Evolutionary conservation across 2,797 vertebrate genomes (phyloP).

Genomic region (Avahi laniger): DNA sequence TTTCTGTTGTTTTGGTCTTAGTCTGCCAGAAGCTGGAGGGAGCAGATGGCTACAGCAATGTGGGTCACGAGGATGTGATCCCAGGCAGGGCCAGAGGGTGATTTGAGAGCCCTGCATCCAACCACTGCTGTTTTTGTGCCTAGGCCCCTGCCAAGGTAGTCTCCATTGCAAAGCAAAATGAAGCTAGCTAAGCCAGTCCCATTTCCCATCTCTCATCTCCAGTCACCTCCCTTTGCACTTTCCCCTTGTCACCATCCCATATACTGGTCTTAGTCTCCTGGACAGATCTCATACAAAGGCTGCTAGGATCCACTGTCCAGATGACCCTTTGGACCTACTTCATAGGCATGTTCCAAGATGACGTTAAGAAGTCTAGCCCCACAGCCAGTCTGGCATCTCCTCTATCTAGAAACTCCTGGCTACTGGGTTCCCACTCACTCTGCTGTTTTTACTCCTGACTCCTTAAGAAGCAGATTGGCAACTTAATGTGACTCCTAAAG

Average conservation of each 20-base stretch:
- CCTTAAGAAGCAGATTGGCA: background rate
- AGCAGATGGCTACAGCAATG: constrained; percentile 4
- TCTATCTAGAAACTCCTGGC: background rate
- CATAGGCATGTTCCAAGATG: background rate
- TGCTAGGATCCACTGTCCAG: constrained; percentile 4
- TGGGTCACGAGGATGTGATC: constrained; percentile 27
- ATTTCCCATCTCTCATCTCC: background rate
- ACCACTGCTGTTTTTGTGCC: background rate
- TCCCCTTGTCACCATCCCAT: no score
- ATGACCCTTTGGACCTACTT: background rate
- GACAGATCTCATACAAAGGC: background rate
- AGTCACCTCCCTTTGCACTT: background rate
- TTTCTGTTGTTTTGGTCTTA: constrained; percentile 37
- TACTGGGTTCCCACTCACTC: background rate
- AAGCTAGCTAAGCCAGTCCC: background rate
- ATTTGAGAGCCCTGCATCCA: background rate
- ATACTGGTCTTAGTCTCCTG: background rate
- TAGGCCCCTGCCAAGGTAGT: background rate
- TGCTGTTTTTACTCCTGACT: background rate
- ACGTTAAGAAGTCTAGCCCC: background rate
- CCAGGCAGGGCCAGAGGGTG: constrained; percentile 4
- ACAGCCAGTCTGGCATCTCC: background rate
- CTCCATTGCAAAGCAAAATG: background rate
- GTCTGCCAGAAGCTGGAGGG: background rate
- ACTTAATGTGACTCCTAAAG: background rate